Evolutionary conservation across 2,797 vertebrate genomes (phyloP), one percentile per base, ranked within the genome.

Genomic region (Cryptoprocta ferox): DNA sequence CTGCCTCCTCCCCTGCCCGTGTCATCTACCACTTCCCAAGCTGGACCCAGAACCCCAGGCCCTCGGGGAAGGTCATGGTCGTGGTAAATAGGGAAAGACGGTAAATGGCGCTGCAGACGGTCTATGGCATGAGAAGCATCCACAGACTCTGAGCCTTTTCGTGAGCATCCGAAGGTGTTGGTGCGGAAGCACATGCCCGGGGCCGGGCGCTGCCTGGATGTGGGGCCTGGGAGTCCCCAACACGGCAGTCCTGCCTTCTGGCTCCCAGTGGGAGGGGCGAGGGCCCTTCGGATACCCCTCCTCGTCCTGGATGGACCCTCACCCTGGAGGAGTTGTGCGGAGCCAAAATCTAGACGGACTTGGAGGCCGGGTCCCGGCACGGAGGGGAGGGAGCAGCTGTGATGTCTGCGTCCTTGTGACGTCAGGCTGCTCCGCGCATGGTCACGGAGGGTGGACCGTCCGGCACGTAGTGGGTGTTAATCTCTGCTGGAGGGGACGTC

Each of bases 401-500:
- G 70, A 42, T 4, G 37, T 6, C 6, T 0, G 37, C 7, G 37
- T 24, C 24, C 37, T 7, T 7, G 13, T 26, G 12, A 39, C 6
- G 1, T 71, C 24, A 19, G 3, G 21, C 6, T 15, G 0, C 3
- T 0, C 32, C 37, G 11, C 8, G 6, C 5, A 0, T 18, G 3
- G 6, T 56, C 53, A 7, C 0, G 0, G 53, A 56, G 53, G 53
- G 53, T 56, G 53, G 53, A 7, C 61, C 61, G 12, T 14, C 35
- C 2, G 0, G 12, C 37, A 4, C 1, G n/a, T 35, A 0, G 24
- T 9, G 0, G 21, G 37, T 28, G 37, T 14, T 15, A 13, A 73
- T 7, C 5, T 73, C 24, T 26, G 68, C n/a, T 1, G 5, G 66
- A 7, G 63, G 66, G 18, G 50, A 19, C 11, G 1, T 50, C 30